Percentiles rank a stretch among this genome's conserved stretches.
These are phyloP conservation scores for Chanos chanos DNA, from an alignment of 2,797 vertebrate species.

Conservation along the genomic window DNA sequence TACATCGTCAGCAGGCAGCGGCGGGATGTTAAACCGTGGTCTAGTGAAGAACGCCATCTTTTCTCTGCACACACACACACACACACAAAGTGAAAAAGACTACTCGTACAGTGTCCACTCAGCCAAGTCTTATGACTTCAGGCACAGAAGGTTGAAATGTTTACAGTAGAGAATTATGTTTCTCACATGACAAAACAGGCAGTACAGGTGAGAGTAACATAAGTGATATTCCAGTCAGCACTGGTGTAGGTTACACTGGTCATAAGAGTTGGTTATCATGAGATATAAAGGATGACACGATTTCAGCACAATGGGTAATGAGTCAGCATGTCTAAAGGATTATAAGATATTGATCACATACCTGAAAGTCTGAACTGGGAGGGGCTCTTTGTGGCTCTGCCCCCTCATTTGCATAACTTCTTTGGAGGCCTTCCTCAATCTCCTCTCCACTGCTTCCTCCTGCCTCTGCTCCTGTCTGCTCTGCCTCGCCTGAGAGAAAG, in stretches of 20 bases:
- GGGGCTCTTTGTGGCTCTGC: slow-evolving; percentile 90
- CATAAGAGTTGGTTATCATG: no score
- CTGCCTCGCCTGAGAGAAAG: slow-evolving; percentile 79
- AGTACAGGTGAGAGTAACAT: background rate
- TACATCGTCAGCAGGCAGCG: slow-evolving; percentile 95
- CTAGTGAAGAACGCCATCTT: slow-evolving; percentile 99
- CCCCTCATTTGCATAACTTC: slow-evolving; percentile 93
- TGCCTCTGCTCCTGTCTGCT: slow-evolving; percentile 91
- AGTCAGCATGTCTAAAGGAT: no score
- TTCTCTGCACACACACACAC: slow-evolving; percentile 77
- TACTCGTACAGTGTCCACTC: background rate
- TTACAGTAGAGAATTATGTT: background rate
- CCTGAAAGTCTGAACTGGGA: slow-evolving; percentile 97
- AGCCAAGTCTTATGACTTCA: no score
- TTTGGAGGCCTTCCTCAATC: slow-evolving; percentile 93
- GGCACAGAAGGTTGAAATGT: background rate
- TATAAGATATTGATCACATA: slow-evolving; percentile 46
- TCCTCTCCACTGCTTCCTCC: slow-evolving; percentile 91
- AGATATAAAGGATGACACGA: no score
- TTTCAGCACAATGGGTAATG: no score
- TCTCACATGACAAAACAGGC: background rate
- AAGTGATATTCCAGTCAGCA: no score
- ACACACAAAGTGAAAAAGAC: background rate
- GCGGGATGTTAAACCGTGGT: slow-evolving; percentile 96
- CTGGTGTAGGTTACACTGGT: no score